phyloP scores from a whole-genome alignment of 2,113 vertebrate species.

The Cygnus atratus region DNA sequence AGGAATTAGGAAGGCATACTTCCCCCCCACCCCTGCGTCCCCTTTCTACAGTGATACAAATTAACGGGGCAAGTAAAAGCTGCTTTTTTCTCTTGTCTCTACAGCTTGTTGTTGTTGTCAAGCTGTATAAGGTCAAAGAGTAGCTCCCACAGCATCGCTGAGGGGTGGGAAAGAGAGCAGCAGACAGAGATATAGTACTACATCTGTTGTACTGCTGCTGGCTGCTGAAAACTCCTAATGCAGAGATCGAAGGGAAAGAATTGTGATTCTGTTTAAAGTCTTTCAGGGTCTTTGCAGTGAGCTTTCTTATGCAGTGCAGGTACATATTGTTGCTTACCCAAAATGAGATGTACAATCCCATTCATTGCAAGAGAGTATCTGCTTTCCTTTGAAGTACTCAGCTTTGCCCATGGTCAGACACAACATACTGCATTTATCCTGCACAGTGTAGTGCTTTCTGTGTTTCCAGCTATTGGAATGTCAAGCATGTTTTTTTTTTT shows the following conservation, averaged over 20 bases:
- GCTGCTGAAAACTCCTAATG: not conserved
- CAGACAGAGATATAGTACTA: fast-evolving
- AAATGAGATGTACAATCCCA: not conserved
- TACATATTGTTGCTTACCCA: fast-evolving
- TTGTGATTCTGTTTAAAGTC: not conserved
- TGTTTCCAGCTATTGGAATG: not conserved
- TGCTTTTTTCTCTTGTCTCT: not conserved
- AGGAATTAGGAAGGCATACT: not conserved
- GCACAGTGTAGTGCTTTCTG: not conserved
- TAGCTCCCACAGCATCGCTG: not conserved
- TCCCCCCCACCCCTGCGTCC: fast-evolving
- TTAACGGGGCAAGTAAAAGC: not conserved
- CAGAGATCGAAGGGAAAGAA: not conserved
- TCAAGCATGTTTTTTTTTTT: not conserved
- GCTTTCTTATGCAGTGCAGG: not conserved
- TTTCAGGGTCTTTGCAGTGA: not conserved
- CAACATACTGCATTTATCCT: not conserved
- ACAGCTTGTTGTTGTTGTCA: not conserved
- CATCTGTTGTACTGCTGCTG: not conserved
- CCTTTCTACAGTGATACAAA: not conserved
- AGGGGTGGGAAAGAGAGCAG: not conserved
- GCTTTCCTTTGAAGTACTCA: not conserved
- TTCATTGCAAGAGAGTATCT: not conserved
- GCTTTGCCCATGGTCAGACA: not conserved
- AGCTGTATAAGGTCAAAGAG: not conserved